Conservation (phyloP, 1,140 invertebrate genomes). For the Polypedilum pembai region DNA sequence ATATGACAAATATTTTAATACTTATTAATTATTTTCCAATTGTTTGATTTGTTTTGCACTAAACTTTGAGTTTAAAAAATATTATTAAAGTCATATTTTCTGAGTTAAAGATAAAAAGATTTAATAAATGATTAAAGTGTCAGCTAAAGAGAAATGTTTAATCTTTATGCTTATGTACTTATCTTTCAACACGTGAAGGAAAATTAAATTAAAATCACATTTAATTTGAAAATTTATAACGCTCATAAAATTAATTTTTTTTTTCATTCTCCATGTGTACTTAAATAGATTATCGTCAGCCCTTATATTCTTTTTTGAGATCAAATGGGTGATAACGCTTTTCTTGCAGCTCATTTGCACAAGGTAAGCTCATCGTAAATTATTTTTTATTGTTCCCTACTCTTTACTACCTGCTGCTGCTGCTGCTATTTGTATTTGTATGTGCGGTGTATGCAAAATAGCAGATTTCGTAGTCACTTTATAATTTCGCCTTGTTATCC, state of each 20-base stretch:
- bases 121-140: too few species aligned
- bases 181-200: background rate
- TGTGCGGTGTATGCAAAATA: conserved; percentile 7
- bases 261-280: conserved; percentile 27
- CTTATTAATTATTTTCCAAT: too few species aligned
- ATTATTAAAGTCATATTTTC: too few species aligned
- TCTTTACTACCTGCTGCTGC: background rate
- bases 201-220: conserved; percentile 22
- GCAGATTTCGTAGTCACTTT: background rate
- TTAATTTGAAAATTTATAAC: background rate
- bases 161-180: too few species aligned
- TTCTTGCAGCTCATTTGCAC: conserved; percentile 38
- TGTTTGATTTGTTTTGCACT: too few species aligned
- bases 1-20: too few species aligned
- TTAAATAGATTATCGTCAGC: conserved; percentile 38
- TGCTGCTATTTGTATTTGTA: background rate
- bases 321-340: conserved; percentile 41
- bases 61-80: too few species aligned
- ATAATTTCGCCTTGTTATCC: background rate
- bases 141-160: too few species aligned
- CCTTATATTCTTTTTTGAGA: conserved; percentile 39
- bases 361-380: conserved; percentile 35
- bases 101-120: too few species aligned
- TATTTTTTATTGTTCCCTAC: conserved; percentile 18
- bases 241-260: conserved; percentile 29